Evolutionary conservation across 2,797 vertebrate species (phyloP).

Genomic region (Parauchenoglanis ngamensis): DNA sequence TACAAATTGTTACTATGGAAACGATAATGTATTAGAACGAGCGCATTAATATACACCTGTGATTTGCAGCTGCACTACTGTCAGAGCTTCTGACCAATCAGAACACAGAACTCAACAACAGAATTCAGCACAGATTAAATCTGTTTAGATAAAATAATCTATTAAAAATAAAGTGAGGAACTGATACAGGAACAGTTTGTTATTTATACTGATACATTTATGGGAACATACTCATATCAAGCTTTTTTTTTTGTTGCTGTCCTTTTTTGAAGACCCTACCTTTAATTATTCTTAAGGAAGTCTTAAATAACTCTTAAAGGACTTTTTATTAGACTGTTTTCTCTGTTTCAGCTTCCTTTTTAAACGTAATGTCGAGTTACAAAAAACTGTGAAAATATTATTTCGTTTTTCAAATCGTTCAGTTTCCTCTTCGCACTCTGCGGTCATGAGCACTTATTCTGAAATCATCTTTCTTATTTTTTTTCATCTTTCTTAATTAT

Average conservation of each 20-base stretch:
- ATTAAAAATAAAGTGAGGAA: neutral
- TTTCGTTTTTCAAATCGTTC: neutral
- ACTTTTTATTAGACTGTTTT: neutral
- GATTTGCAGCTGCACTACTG: neutral
- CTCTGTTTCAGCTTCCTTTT: neutral
- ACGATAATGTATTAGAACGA: neutral
- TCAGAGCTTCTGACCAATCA: neutral
- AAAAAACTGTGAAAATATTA: neutral
- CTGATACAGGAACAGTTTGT: neutral
- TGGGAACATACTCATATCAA: neutral
- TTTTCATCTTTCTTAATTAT: neutral
- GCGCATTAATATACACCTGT: neutral
- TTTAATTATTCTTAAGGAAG: neutral
- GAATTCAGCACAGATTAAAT: neutral
- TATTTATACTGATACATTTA: neutral
- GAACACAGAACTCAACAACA: neutral
- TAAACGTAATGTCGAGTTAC: neutral
- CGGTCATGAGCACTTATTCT: neutral
- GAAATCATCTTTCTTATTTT: neutral
- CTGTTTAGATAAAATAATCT: neutral
- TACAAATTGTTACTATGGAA: neutral
- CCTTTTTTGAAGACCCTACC: neutral
- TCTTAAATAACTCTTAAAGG: neutral
- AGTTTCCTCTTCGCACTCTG: neutral
- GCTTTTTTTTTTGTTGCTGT: neutral